A percentile compares a stretch with the other conserved stretches of the same genome.
Conservation (phyloP, 1,140 invertebrate genomes). For the Trachelipus rathkii region DNA sequence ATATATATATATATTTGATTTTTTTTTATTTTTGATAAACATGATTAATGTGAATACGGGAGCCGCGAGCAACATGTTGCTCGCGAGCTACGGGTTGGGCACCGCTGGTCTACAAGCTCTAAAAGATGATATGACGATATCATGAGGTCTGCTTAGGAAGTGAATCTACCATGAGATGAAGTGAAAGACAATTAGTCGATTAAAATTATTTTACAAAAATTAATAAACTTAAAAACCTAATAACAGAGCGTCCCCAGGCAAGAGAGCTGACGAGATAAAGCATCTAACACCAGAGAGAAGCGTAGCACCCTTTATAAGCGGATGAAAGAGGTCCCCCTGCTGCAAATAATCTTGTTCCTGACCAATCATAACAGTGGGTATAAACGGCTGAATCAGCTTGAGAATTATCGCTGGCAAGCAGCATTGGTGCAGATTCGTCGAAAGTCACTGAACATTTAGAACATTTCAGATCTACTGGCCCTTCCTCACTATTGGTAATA, state of each 20-base stretch:
- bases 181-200: too few species aligned
- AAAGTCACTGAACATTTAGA: constrained; percentile 78
- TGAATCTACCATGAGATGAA: too few species aligned
- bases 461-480: constrained; percentile 81
- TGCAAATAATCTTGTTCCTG: constrained; percentile 83
- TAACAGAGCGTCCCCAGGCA: not conserved
- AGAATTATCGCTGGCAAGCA: constrained; percentile 78
- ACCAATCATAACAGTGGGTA: constrained; percentile 90
- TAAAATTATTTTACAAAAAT: too few species aligned
- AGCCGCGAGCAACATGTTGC: too few species aligned
- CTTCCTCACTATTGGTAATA: constrained; percentile 51
- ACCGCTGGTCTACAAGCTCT: too few species aligned
- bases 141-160: too few species aligned
- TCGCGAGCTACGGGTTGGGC: too few species aligned
- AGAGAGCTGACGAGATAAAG: not conserved
- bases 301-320: constrained; percentile 80
- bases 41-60: too few species aligned
- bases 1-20: too few species aligned
- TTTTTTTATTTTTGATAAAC: too few species aligned
- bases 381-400: constrained; percentile 73
- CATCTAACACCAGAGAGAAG: constrained; percentile 54
- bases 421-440: constrained; percentile 68
- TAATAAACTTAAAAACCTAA: too few species aligned
- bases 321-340: constrained; percentile 89
- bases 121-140: too few species aligned